phyloP scores from a whole-genome alignment of 2,888 invertebrate species.

The Sericinus montela region DNA sequence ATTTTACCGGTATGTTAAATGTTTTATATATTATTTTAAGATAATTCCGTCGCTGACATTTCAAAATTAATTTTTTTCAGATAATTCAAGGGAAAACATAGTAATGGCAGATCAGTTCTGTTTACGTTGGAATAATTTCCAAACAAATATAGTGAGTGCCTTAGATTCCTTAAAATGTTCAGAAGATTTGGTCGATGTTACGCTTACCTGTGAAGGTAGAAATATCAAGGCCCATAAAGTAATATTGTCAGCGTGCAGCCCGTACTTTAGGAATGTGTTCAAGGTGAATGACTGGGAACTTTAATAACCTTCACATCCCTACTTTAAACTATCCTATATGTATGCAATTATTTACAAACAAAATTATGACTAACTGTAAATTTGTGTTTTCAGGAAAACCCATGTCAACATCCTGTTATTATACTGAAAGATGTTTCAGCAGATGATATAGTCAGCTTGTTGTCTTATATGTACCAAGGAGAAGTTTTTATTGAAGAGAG shows the following conservation, averaged over 20 bases:
- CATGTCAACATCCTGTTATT: conserved; percentile 86
- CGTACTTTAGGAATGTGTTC: conserved; percentile 86
- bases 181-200: conserved; percentile 86
- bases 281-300: conserved; percentile 80
- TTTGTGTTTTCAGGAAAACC: conserved; percentile 78
- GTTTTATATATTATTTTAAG: neutral
- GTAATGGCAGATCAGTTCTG: conserved; percentile 84
- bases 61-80: conserved; percentile 32
- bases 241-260: conserved; percentile 86
- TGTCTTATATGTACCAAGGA: conserved; percentile 86
- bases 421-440: conserved; percentile 84
- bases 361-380: conserved; percentile 8
- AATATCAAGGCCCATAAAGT: conserved; percentile 87
- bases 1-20: conserved; percentile 20
- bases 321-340: neutral
- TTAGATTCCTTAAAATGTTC: conserved; percentile 84
- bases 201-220: conserved; percentile 85
- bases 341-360: conserved; percentile 4
- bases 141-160: conserved; percentile 83
- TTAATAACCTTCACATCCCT: conserved; percentile 62
- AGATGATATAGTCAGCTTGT: conserved; percentile 82
- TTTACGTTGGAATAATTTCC: conserved; percentile 87
- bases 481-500: conserved; percentile 85
- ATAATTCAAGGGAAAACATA: conserved; percentile 43
- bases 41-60: conserved; percentile 1